Evolutionary conservation across 2,888 invertebrate genomes (phyloP).

Genomic region (Hymenopus coronatus): DNA sequence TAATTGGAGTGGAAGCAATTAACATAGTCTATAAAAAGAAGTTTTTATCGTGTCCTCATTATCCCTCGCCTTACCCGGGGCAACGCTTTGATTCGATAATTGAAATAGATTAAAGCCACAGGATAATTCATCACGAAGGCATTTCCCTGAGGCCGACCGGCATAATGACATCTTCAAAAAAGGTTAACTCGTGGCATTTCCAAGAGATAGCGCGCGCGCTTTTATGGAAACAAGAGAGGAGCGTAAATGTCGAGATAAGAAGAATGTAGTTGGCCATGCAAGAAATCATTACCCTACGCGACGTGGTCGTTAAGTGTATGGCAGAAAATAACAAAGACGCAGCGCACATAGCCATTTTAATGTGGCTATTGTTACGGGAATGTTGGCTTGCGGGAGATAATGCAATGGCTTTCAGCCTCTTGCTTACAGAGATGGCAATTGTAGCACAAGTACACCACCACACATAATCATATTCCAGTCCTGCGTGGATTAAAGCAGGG

Average conservation of each 20-base stretch:
- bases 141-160: not conserved
- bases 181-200: not conserved
- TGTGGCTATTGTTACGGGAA: not conserved
- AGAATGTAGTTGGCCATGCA: not conserved
- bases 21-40: not conserved
- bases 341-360: not conserved
- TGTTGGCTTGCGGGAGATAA: not conserved
- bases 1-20: constrained; percentile 9
- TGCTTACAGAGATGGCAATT: not conserved
- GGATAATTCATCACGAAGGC: not conserved
- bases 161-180: not conserved
- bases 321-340: not conserved
- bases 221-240: not conserved
- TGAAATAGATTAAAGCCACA: not conserved
- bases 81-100: not conserved
- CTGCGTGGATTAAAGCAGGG: no score
- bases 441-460: not conserved
- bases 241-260: not conserved
- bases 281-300: not conserved
- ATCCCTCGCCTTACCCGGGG: not conserved
- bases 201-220: not conserved
- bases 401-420: not conserved
- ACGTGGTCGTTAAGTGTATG: not conserved
- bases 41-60: not conserved
- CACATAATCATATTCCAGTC: not conserved